phyloP scores from a whole-genome alignment of 37 sponge, comb jelly and placozoan genomes.

The Aplysina aerophoba region DNA sequence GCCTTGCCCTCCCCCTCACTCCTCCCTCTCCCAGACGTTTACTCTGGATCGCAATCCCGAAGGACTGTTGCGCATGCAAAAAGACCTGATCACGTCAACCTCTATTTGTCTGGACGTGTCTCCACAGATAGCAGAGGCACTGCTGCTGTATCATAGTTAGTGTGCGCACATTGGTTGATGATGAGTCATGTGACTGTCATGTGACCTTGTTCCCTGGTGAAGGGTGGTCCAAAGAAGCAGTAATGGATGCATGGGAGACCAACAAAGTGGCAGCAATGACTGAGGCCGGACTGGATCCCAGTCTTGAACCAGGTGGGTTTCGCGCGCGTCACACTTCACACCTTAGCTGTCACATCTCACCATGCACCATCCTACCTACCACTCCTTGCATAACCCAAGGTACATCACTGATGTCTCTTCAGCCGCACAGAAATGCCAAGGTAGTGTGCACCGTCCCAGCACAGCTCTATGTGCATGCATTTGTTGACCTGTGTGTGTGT shows the following conservation, averaged over 20 bases:
- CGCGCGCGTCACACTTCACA: no score
- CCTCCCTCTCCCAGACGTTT: background rate
- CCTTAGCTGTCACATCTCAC: no score
- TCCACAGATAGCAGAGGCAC: constrained; percentile 47
- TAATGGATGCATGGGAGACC: constrained; percentile 58
- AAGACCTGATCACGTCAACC: constrained; percentile 34
- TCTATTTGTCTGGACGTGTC: constrained; percentile 27
- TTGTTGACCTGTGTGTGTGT: no score
- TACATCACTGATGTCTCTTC: no score
- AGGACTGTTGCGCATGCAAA: constrained; percentile 37
- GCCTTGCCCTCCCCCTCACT: background rate
- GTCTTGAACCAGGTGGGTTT: no score
- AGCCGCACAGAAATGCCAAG: no score
- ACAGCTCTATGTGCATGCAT: no score
- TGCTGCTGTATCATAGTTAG: constrained; percentile 67
- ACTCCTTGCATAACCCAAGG: no score
- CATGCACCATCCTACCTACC: no score
- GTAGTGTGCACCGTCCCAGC: no score
- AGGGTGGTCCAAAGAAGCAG: constrained; percentile 78
- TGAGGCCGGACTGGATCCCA: constrained; percentile 58
- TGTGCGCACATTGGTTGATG: background rate
- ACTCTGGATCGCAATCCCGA: constrained; percentile 13
- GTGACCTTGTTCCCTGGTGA: no score
- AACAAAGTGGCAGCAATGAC: constrained; percentile 47
- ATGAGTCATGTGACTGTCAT: background rate